These are phyloP conservation scores for Priocnemis perturbator DNA, from an alignment of 2,888 invertebrate genomes.

Conservation along the genomic window DNA sequence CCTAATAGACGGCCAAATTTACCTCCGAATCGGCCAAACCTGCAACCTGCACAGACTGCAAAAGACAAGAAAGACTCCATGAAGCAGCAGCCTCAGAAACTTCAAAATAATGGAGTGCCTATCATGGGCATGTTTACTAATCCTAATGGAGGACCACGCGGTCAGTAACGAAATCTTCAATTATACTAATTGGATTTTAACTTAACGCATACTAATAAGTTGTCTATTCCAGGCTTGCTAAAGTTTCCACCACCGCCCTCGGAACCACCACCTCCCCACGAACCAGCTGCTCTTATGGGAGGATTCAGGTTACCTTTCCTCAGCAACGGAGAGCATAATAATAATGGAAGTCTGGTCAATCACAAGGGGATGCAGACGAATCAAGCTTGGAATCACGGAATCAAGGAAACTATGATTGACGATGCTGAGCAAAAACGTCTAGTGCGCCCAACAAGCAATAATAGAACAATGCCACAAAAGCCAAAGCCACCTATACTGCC, in stretches of 20 bases:
- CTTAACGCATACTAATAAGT: background rate
- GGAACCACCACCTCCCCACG: slow-evolving; percentile 74
- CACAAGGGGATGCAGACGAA: slow-evolving; percentile 42
- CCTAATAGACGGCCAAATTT: slow-evolving; percentile 48
- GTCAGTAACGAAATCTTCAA: slow-evolving; percentile 1
- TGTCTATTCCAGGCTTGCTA: slow-evolving; percentile 50
- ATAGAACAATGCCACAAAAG: slow-evolving; percentile 69
- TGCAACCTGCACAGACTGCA: slow-evolving; percentile 34
- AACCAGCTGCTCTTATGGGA: slow-evolving; percentile 57
- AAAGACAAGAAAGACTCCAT: slow-evolving; percentile 20
- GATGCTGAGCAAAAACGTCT: slow-evolving; percentile 4
- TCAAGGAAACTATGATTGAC: too few species aligned
- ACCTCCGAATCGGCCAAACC: slow-evolving; percentile 53
- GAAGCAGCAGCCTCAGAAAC: slow-evolving; percentile 51
- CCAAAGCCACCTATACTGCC: slow-evolving; percentile 72
- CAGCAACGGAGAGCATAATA: slow-evolving; percentile 40
- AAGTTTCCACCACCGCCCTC: slow-evolving; percentile 75
- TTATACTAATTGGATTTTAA: background rate
- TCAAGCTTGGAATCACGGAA: slow-evolving; percentile 14
- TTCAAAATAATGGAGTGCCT: slow-evolving; percentile 49
- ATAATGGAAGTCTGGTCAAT: slow-evolving; percentile 23
- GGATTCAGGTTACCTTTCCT: slow-evolving; percentile 64
- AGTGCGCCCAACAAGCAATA: slow-evolving; percentile 21
- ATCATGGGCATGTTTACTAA: slow-evolving; percentile 65
- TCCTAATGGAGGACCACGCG: slow-evolving; percentile 42